Evolutionary conservation across 1,140 invertebrate genomes (phyloP).

Genomic region (Rhopalosiphum maidis): DNA sequence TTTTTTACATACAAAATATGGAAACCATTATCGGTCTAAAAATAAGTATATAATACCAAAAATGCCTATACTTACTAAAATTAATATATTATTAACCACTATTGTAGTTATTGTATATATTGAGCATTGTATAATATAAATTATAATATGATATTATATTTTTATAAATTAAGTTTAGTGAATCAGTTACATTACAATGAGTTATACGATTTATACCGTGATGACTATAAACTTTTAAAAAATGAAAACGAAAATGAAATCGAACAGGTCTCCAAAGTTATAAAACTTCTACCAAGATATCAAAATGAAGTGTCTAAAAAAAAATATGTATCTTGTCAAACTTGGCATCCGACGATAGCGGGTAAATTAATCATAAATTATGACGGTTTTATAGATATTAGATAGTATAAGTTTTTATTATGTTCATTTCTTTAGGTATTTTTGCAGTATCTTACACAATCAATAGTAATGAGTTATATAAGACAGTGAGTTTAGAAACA

Average conservation of each 20-base stretch:
- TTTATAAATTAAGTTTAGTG: constrained; percentile 20
- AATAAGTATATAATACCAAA: too few species aligned
- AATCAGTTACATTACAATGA: constrained; percentile 35
- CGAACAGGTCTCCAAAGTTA: neutral
- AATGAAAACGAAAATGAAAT: neutral
- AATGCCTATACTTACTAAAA: neutral
- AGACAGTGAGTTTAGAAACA: neutral
- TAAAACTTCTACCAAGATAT: constrained; percentile 11
- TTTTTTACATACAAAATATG: too few species aligned
- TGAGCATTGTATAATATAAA: neutral
- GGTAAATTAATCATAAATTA: constrained; percentile 21
- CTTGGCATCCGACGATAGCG: constrained; percentile 41
- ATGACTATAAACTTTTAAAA: constrained; percentile 31
- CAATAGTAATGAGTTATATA: constrained; percentile 36
- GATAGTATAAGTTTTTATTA: neutral
- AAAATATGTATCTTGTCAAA: constrained; percentile 32
- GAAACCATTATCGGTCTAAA: too few species aligned
- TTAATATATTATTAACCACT: neutral
- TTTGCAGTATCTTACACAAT: constrained; percentile 29
- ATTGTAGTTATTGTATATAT: neutral
- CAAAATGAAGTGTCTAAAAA: neutral
- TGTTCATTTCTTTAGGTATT: neutral
- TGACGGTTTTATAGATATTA: neutral
- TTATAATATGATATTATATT: neutral
- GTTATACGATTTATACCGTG: constrained; percentile 40